Conservation (phyloP, 2,888 invertebrate genomes). For the Baccha elongata region DNA sequence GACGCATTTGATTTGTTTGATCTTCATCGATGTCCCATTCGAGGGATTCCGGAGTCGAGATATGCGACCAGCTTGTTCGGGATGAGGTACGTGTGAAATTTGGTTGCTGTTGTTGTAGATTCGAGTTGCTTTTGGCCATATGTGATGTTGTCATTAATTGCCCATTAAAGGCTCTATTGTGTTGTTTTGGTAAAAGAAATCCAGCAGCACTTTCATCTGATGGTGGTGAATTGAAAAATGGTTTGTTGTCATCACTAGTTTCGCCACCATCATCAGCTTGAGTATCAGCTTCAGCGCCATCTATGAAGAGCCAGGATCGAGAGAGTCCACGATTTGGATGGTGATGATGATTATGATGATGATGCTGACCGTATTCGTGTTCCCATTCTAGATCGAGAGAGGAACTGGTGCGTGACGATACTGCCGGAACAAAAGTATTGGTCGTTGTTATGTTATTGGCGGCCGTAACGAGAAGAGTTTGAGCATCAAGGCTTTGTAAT, state of each 20-base stretch:
- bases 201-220: constrained; percentile 44
- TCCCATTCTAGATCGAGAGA: constrained; percentile 89
- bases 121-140: constrained; percentile 73
- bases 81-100: constrained; percentile 80
- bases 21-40: constrained; percentile 87
- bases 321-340: constrained; percentile 40
- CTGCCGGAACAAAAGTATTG: constrained; percentile 76
- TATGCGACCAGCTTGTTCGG: constrained; percentile 84
- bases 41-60: constrained; percentile 86
- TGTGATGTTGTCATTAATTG: constrained; percentile 18
- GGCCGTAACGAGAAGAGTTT: constrained; percentile 82
- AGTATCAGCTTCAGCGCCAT: constrained; percentile 55
- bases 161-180: constrained; percentile 12
- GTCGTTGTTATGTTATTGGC: constrained; percentile 79
- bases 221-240: constrained; percentile 64
- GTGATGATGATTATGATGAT: constrained; percentile 53
- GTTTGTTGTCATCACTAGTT: constrained; percentile 61
- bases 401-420: constrained; percentile 85
- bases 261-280: constrained; percentile 46
- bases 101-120: constrained; percentile 26
- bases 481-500: constrained; percentile 85
- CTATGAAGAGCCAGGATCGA: constrained; percentile 65
- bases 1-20: constrained; percentile 79
- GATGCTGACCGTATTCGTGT: constrained; percentile 83
- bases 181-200: constrained; percentile 27